Evolutionary conservation across 2,797 vertebrate genomes (phyloP), one percentile per base, ranked within the genome.

Genomic region (Acanthornis magna): DNA sequence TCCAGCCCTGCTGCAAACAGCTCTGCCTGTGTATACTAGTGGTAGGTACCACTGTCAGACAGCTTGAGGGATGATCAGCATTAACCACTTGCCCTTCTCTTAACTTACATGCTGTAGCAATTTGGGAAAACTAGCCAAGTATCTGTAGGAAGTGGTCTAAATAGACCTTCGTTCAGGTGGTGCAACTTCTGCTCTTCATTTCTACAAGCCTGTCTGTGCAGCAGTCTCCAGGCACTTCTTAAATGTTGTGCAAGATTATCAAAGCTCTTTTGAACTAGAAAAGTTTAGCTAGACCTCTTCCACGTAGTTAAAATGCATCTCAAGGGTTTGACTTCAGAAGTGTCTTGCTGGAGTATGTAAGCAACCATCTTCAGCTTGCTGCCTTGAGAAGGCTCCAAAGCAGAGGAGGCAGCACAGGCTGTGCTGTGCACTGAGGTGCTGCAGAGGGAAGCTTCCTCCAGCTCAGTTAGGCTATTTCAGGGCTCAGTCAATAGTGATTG

Each of bases 231-330:
- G 83, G 66, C 55, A 32, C 76, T 96, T 95, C 86, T 85, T 96
- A 95, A 95, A 87, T 92, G 88, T 95, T 96, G 88, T 96, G 74
- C 78, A 85, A 85, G 88, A 92, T 92, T 91, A 86, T 85, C 82
- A 82, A 91, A 91, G 85, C 88, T 85, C 87, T 94, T 97, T 77
- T 91, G 93, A 93, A 77, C 87, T 91, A 74, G 57, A 63, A 60
- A 79, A 89, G 65, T 88, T 89, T 72, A 92, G 65, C 85, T 87
- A 91, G 88, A 91, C 85, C 47, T 96, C 84, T 96, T 89, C 82
- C 72, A 12, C 3, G 0, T 89, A 82, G 91, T 91, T 96, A 92
- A 95, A 93, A 96, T 95, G 78, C 71, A 81, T 90, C 91, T 93
- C 77, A 51, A 13, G 88, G 72, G 91, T 70, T 94, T 88, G 47